Percentiles rank a stretch among this genome's conserved stretches.
phyloP scores from a whole-genome alignment of 1,140 invertebrate species.

The Drosophila elegans region DNA sequence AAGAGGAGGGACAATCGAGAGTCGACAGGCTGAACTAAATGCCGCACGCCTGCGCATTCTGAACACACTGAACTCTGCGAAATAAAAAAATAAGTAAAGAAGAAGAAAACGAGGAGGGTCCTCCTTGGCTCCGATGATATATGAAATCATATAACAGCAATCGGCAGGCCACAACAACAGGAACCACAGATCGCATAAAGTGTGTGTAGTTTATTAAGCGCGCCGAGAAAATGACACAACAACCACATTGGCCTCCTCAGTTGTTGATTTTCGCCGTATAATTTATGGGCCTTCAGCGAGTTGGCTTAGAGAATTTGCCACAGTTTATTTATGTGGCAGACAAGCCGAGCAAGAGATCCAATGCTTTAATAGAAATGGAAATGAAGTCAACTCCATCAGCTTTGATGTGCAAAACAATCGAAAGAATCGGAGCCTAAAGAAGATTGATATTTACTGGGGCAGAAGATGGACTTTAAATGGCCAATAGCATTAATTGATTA shows the following conservation, averaged over 20 bases:
- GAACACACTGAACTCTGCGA: conserved; percentile 44
- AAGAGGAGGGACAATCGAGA: conserved; percentile 28
- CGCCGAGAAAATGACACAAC: conserved; percentile 62
- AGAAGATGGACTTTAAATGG: conserved; percentile 3
- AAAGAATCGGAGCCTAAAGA: conserved; percentile 8
- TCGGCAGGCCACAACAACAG: conserved; percentile 59
- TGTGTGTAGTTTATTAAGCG: conserved; percentile 82
- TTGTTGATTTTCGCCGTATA: conserved; percentile 44
- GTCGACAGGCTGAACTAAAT: conserved; percentile 83
- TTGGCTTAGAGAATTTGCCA: conserved; percentile 79
- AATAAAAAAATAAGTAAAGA: background rate
- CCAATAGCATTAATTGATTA: background rate
- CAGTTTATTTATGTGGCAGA: conserved; percentile 67
- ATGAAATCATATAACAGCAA: conserved; percentile 82
- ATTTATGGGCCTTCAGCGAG: conserved; percentile 77
- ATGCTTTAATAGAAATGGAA: conserved; percentile 55
- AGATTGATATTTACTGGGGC: conserved; percentile 15
- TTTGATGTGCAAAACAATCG: conserved; percentile 21
- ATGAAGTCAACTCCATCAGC: conserved; percentile 55
- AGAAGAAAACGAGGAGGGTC: conserved; percentile 5
- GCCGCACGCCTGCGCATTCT: conserved; percentile 82
- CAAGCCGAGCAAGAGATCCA: conserved; percentile 23
- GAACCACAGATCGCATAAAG: conserved; percentile 43
- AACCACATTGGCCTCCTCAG: conserved; percentile 29
- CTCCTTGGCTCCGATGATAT: conserved; percentile 65